Evolutionary conservation across 2,888 invertebrate species (phyloP).

Genomic region (Choristoneura rosaceana): DNA sequence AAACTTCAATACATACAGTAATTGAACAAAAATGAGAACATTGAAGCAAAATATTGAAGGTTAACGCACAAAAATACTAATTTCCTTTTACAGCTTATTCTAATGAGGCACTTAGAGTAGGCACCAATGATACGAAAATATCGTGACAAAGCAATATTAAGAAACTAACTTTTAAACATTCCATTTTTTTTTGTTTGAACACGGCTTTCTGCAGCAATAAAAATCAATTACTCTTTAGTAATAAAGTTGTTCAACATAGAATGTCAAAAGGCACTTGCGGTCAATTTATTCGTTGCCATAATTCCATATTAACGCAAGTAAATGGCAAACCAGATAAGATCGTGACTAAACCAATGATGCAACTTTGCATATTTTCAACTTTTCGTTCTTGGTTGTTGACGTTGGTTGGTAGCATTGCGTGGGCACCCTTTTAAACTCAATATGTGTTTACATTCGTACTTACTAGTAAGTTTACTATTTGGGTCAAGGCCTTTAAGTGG

Average conservation of each 20-base stretch:
- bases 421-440: conserved; percentile 23
- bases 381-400: conserved; percentile 42
- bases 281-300: conserved; percentile 61
- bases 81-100: conserved; percentile 23
- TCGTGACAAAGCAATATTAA: conserved; percentile 50
- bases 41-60: neutral
- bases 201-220: conserved; percentile 46
- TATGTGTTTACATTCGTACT: conserved; percentile 32
- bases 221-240: conserved; percentile 49
- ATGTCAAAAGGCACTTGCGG: conserved; percentile 53
- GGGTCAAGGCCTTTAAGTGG: conserved; percentile 32
- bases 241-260: conserved; percentile 45
- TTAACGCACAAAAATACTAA: conserved; percentile 5
- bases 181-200: conserved; percentile 47
- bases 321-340: conserved; percentile 68
- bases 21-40: too few relatives aligned
- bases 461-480: conserved; percentile 21
- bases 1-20: too few relatives aligned
- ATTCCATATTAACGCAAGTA: conserved; percentile 70
- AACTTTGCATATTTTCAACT: conserved; percentile 54
- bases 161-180: conserved; percentile 45
- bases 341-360: conserved; percentile 74
- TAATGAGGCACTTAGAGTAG: conserved; percentile 19
- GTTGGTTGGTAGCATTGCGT: conserved; percentile 34
- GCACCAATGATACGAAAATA: conserved; percentile 34